Conservation (phyloP, 2,797 vertebrate genomes). For the Buphagus erythrorhynchus region DNA sequence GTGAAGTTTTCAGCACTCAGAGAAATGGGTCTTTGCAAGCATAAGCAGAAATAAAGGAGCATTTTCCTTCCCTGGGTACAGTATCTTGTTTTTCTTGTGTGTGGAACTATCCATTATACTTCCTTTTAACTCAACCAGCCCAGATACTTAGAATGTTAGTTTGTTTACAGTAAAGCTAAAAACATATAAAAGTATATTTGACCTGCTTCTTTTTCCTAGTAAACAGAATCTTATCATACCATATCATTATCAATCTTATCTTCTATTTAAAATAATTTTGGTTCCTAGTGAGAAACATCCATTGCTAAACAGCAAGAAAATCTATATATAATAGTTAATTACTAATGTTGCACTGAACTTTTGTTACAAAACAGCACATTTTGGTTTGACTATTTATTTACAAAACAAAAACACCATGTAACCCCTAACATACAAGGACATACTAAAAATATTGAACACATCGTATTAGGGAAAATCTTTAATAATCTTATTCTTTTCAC, state of each 20-base stretch:
- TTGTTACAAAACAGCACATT: neutral
- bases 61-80: neutral
- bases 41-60: neutral
- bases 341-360: neutral
- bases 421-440: neutral
- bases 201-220: neutral
- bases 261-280: neutral
- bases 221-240: neutral
- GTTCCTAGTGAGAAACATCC: neutral
- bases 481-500: neutral
- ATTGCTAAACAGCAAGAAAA: neutral
- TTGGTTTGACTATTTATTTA: neutral
- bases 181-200: neutral
- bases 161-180: neutral
- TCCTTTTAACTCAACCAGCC: neutral
- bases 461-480: neutral
- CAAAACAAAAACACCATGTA: neutral
- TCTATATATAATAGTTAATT: neutral
- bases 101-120: neutral
- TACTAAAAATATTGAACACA: neutral
- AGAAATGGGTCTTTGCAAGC: neutral
- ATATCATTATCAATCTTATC: no score
- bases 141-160: neutral
- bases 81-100: neutral
- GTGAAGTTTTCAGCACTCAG: neutral